phyloP scores from a whole-genome alignment of 1,140 invertebrate genomes.

The Drosophila nigromelanica region DNA sequence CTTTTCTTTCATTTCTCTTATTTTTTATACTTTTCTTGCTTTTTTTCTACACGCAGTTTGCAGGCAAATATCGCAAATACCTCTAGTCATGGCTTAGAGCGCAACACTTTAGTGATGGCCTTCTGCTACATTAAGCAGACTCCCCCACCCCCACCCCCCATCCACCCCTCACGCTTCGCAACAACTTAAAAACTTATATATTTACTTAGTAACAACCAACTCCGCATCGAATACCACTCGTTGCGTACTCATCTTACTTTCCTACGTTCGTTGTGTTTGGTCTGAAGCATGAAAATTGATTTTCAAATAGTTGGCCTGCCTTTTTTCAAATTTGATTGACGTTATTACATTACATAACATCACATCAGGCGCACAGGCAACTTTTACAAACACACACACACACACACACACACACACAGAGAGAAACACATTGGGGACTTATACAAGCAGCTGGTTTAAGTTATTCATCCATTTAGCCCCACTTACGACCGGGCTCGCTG shows the following conservation, averaged over 20 bases:
- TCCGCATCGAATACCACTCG: constrained; percentile 9
- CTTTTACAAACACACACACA: constrained; percentile 20
- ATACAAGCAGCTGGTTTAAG: constrained; percentile 70
- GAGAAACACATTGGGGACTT: constrained; percentile 14
- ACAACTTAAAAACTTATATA: constrained; percentile 60
- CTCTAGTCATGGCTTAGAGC: constrained; percentile 60
- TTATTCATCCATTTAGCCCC: constrained; percentile 81
- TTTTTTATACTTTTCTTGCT: not conserved
- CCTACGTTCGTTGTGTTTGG: constrained; percentile 1
- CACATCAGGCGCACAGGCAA: constrained; percentile 40
- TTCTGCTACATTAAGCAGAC: constrained; percentile 62
- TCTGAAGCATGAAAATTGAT: constrained; percentile 65
- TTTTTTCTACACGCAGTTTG: constrained; percentile 4
- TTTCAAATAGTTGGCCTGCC: constrained; percentile 77
- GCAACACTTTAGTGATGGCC: constrained; percentile 57
- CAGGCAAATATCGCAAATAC: constrained; percentile 45
- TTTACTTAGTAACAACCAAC: constrained; percentile 56
- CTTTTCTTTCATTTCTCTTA: not conserved
- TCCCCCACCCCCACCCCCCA: too few relatives aligned
- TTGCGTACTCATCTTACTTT: constrained; percentile 9
- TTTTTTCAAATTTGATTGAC: constrained; percentile 80
- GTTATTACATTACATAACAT: constrained; percentile 82
- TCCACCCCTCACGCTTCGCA: constrained; percentile 18
- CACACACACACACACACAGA: constrained; percentile 19
- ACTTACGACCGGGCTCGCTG: constrained; percentile 48